Base-by-base conservation (phyloP, 2,888 invertebrate species). In the Malacosoma neustria region DNA sequence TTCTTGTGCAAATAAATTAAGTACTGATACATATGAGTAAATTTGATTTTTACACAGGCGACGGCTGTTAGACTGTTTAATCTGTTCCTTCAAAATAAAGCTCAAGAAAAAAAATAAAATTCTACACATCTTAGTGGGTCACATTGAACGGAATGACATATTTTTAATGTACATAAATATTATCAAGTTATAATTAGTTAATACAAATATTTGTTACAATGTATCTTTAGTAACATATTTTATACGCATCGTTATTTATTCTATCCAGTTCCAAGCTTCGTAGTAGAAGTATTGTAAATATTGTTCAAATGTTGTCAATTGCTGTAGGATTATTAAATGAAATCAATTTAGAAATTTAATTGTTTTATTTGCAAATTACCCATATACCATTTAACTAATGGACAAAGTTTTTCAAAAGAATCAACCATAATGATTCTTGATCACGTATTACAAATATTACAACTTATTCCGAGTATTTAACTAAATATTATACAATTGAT, bases 191-290 rank as follows among this genome's bases (percentile, higher is more conserved):
- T n/a, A n/a, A n/a, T n/a, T n/a, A n/a, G n/a, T 6, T 7, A 22
- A 22, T 0, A 22, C 5, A 7, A 22, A 22, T 22, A 22, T 22
- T 22, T 22, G 22, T 22, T 22, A 22, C 9, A 5, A 22, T 22
- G 6, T 2, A 22, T 22, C 5, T 9, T 22, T 22, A 22, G 9
- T 22, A 7, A 22, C 2, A 34, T 33, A 32, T 34, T 34, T 41
- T 35, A 30, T 39, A 61, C 56, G 54, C 55, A 62, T 57, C 72
- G 75, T 80, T 82, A 82, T 81, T 81, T 81, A 81, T 79, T 77
- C 73, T 70, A 56, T 49, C 61, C 39, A 38, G 57, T 59, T 57
- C 55, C 55, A 58, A 67, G 62, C 57, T 62, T 61, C 64, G 50
- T 48, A 52, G 57, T 56, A 49, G 6, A 22, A 22, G 9, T 22